Percentiles rank a stretch among this genome's conserved stretches.
These are phyloP conservation scores for Sipha maydis DNA, from an alignment of 2,888 invertebrate genomes.

Conservation along the genomic window DNA sequence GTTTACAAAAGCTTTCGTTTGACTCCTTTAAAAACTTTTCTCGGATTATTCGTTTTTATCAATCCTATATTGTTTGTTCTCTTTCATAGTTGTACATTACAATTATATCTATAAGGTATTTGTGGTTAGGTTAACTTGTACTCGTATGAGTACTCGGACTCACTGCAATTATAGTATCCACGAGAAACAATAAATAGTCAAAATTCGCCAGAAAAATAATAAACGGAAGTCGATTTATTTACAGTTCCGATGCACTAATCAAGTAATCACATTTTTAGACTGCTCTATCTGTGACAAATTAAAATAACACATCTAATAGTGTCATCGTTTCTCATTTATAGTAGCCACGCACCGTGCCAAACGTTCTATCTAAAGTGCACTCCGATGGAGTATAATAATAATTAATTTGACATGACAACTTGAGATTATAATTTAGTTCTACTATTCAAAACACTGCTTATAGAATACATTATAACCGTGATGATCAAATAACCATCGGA, in stretches of 20 bases:
- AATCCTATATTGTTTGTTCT: background rate
- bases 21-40: background rate
- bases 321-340: conserved; percentile 24
- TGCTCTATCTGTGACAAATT: background rate
- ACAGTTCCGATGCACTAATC: background rate
- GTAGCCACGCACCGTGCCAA: background rate
- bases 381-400: background rate
- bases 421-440: background rate
- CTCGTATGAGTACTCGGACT: too few relatives aligned
- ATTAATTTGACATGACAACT: background rate
- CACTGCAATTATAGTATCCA: background rate
- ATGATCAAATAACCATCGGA: background rate
- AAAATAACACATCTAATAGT: conserved; percentile 39
- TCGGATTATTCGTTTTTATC: too few relatives aligned
- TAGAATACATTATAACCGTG: background rate
- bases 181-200: background rate
- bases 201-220: background rate
- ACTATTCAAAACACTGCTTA: background rate
- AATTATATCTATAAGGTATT: too few relatives aligned
- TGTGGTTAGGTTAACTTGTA: too few relatives aligned
- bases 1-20: background rate
- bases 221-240: background rate
- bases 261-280: background rate
- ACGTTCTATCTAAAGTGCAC: background rate
- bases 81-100: background rate